Evolutionary conservation across 2,888 invertebrate species (phyloP), one percentile per base, ranked within the genome.

Genomic region (Brenthis ino): DNA sequence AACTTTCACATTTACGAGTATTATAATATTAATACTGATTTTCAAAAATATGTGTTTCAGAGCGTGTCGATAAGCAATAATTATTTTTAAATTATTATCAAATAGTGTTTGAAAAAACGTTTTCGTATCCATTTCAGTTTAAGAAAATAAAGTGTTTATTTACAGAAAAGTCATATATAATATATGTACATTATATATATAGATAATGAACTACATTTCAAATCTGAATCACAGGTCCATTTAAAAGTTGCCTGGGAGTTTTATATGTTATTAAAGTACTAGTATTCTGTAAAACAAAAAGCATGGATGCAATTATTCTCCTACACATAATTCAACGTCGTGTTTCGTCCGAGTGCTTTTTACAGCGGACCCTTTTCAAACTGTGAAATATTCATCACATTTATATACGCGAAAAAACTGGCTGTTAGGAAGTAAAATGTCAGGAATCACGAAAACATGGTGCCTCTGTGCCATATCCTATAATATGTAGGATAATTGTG

Each of bases 371-470:
- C 72, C 72, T 69, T 72, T 71, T 69, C 61, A 67, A 61, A 61
- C 65, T 64, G 53, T 75, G 69, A 75, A 72, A 70, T 73, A 77
- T 77, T 76, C 76, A 74, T 72, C 65, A 71, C 69, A 60, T 72
- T 71, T 71, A 50, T 69, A 69, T 68, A 60, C 60, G 43, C 50
- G 57, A 71, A 72, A 71, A 64, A 68, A 70, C 64, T 43, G 48
- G 43, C 61, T 54, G 66, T 71, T 66, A 68, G 61, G 68, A 66
- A 48, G 68, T 56, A 54, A 57, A 70, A 68, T 70, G 57, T 64
- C 64, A 20, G 53, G 66, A 61, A 66, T 70, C 64, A 60, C 33
- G 67, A 50, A 66, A 67, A 56, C 28, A 65, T 55, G 51, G 28
- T 47, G 13, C 24, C 50, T 55, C 54, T 24, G 60, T 57, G 37